phyloP scores from a whole-genome alignment of 2,797 vertebrate genomes.

The Falco concolor region DNA sequence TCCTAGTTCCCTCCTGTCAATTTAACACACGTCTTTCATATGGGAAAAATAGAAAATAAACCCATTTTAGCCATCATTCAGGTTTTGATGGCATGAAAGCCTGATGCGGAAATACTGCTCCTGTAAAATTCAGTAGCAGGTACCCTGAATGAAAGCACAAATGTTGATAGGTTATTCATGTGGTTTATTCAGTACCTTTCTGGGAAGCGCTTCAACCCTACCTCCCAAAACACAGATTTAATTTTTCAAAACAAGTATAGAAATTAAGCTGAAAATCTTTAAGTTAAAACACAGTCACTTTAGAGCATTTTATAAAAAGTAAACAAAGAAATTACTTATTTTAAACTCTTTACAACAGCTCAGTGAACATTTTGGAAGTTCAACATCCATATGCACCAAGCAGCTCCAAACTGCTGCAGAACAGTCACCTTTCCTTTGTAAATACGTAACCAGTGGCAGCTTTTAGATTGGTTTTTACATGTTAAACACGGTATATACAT shows the following conservation, averaged over 20 bases:
- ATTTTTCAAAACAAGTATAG: not conserved
- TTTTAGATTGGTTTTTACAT: not conserved
- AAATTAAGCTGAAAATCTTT: not conserved
- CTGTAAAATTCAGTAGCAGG: not conserved
- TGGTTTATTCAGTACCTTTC: not conserved
- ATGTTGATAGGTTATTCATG: not conserved
- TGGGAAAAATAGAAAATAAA: accelerated
- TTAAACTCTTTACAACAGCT: not conserved
- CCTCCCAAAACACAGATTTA: not conserved
- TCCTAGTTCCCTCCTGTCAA: not conserved
- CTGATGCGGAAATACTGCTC: not conserved
- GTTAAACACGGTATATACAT: not conserved
- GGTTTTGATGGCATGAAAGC: not conserved
- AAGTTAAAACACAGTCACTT: not conserved
- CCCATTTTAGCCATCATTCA: not conserved
- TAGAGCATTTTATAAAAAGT: not conserved
- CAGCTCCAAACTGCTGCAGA: not conserved
- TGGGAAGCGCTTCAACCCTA: not conserved
- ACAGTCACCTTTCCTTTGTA: not conserved
- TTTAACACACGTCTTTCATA: not conserved
- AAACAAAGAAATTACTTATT: not conserved
- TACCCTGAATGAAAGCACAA: not conserved
- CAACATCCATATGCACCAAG: not conserved
- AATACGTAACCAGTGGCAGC: accelerated
- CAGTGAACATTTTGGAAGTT: not conserved